Percentiles rank a stretch among this genome's conserved stretches.
Conservation (phyloP, 2,888 invertebrate species). For the Spatulosminthurus flaviceps region DNA sequence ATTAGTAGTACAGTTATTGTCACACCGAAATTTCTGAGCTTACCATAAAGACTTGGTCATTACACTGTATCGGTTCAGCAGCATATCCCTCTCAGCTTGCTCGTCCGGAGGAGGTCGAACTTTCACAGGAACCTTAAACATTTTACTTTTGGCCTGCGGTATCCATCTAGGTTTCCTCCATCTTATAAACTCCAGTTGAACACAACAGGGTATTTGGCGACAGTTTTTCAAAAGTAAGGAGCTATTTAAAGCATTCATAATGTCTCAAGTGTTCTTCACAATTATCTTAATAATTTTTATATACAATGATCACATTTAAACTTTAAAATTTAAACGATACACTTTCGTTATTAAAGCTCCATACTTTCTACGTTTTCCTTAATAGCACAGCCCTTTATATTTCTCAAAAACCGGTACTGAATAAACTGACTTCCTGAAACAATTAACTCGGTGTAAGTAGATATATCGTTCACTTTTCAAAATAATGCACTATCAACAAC, state of each 20-base stretch:
- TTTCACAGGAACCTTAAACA: constrained; percentile 76
- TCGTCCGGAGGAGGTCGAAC: constrained; percentile 74
- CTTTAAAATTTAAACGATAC: no score
- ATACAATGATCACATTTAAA: no score
- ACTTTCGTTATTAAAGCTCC: no score
- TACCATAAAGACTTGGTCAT: constrained; percentile 70
- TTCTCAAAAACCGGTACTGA: no score
- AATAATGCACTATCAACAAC: no score
- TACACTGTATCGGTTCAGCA: constrained; percentile 77
- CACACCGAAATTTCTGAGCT: constrained; percentile 53
- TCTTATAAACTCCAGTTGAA: constrained; percentile 66
- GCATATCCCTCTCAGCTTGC: constrained; percentile 72
- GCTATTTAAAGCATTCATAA: not conserved
- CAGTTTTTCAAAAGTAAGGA: not conserved
- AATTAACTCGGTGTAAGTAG: no score
- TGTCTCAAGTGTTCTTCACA: not conserved
- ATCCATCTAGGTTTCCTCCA: constrained; percentile 83
- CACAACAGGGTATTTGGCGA: constrained; percentile 45
- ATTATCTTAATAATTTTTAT: no score
- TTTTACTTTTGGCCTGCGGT: constrained; percentile 81
- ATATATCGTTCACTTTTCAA: no score
- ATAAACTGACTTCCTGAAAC: no score
- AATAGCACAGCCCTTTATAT: no score
- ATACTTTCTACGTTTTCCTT: no score
- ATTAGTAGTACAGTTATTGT: no score